Conservation (phyloP, 2,113 vertebrate genomes). For the Aptenodytes patagonicus region DNA sequence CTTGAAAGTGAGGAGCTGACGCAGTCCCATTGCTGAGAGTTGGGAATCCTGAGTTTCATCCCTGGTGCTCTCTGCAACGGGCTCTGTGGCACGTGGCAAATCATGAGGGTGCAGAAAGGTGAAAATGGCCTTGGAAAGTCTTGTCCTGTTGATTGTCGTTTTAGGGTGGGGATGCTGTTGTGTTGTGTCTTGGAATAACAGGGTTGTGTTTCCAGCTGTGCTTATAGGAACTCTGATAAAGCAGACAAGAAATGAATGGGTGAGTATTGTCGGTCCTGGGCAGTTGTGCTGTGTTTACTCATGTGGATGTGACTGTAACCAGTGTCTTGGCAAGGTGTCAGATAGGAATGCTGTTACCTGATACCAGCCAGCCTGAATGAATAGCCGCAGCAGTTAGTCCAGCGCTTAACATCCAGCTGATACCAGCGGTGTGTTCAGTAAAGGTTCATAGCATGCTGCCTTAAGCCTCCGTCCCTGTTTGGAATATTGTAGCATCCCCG, state of each 20-base stretch:
- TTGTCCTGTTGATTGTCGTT: background rate
- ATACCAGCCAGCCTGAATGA: background rate
- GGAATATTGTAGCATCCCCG: background rate
- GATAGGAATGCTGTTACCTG: background rate
- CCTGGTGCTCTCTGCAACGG: background rate
- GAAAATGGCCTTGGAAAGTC: background rate
- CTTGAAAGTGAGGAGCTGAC: background rate
- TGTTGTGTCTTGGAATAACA: background rate
- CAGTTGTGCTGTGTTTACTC: background rate
- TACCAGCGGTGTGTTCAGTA: background rate
- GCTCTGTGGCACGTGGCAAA: background rate
- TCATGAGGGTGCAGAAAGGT: background rate
- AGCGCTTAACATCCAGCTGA: background rate
- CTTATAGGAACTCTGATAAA: background rate
- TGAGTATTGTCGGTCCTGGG: background rate
- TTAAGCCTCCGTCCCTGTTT: rapidly evolving
- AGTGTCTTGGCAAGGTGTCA: background rate
- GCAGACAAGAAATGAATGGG: background rate
- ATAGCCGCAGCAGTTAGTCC: background rate
- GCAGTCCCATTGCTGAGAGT: background rate
- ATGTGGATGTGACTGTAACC: background rate
- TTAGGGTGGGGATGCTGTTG: background rate
- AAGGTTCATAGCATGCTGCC: background rate
- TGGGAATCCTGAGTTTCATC: background rate
- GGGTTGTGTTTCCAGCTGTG: background rate